phyloP scores from a whole-genome alignment of 1,140 invertebrate species.

The Liolophura sinensis region DNA sequence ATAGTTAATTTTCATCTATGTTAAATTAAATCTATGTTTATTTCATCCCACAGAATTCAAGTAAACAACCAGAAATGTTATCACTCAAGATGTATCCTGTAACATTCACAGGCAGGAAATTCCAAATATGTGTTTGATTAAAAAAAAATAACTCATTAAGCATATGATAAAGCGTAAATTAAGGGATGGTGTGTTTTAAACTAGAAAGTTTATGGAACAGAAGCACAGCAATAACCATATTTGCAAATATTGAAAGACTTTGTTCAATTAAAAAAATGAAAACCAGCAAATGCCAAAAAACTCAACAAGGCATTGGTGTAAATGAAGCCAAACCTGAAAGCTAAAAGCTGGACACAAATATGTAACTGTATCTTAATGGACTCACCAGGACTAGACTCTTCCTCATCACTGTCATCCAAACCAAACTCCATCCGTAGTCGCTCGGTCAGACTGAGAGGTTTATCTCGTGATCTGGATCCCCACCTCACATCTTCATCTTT shows the following conservation, averaged over 20 bases:
- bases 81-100: too few relatives aligned
- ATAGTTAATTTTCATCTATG: too few relatives aligned
- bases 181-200: background rate
- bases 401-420: conserved; percentile 72
- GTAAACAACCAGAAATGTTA: too few relatives aligned
- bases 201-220: background rate
- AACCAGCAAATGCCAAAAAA: background rate
- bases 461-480: conserved; percentile 12
- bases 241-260: background rate
- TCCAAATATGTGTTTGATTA: too few relatives aligned
- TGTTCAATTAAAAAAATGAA: too few relatives aligned
- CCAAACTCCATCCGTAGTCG: conserved; percentile 75
- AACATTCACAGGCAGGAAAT: too few relatives aligned
- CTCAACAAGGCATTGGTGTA: background rate
- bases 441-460: conserved; percentile 67
- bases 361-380: conserved; percentile 3
- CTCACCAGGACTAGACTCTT: conserved; percentile 59
- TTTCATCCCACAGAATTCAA: too few relatives aligned
- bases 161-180: background rate
- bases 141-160: too few relatives aligned
- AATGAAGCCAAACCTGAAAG: background rate
- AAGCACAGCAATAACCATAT: background rate
- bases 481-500: conserved; percentile 16
- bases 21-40: too few relatives aligned
- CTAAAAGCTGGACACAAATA: background rate